Percentiles rank a stretch among this genome's conserved stretches.
phyloP scores from a whole-genome alignment of 2,888 invertebrate genomes.

The Phorcus lineatus region DNA sequence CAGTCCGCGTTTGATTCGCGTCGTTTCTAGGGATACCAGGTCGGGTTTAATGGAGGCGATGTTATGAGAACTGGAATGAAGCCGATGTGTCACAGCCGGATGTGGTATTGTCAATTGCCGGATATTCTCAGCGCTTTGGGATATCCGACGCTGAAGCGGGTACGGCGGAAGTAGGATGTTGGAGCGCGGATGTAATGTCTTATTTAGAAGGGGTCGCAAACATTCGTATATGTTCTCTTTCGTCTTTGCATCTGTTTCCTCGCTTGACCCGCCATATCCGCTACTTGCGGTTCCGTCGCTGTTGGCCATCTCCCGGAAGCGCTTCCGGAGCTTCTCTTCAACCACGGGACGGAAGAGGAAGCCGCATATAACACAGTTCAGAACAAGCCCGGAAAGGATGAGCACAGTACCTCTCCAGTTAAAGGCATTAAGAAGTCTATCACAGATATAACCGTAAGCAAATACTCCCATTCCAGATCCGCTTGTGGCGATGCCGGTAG shows the following conservation, averaged over 20 bases:
- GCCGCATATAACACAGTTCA: conserved; percentile 92
- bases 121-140: conserved; percentile 29
- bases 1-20: conserved; percentile 25
- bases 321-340: not conserved
- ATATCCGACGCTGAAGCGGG: not conserved
- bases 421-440: conserved; percentile 78
- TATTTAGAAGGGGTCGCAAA: not conserved
- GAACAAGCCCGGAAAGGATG: conserved; percentile 87
- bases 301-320: not conserved
- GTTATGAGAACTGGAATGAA: not conserved
- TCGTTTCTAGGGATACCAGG: not conserved
- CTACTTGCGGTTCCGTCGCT: not conserved
- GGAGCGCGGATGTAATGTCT: not conserved
- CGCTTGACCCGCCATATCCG: conserved; percentile 1
- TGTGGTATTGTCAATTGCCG: not conserved
- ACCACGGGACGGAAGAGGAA: conserved; percentile 89
- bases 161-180: not conserved
- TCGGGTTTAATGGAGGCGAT: not conserved
- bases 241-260: not conserved
- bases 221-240: not conserved
- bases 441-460: conserved; percentile 83
- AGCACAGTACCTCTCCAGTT: conserved; percentile 64
- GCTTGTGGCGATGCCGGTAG: conserved; percentile 96
- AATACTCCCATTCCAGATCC: conserved; percentile 97
- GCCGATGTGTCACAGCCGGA: not conserved